These are phyloP conservation scores for Nebria ingens DNA, from an alignment of 1,140 invertebrate species.

Conservation along the genomic window DNA sequence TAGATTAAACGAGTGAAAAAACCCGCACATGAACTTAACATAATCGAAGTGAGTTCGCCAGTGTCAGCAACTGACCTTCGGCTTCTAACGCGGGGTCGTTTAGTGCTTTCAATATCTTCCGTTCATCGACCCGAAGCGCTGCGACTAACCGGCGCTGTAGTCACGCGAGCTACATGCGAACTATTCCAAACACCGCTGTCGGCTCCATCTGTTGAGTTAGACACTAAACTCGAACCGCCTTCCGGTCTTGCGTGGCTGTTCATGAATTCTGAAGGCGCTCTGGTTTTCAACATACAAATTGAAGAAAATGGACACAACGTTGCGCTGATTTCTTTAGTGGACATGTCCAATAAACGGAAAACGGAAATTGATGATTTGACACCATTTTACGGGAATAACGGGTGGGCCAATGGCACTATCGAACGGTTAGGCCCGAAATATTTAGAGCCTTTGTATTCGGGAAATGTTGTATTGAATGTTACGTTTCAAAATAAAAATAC, in stretches of 20 bases:
- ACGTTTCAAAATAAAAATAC: constrained; percentile 43
- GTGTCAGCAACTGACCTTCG: constrained; percentile 59
- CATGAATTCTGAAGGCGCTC: constrained; percentile 59
- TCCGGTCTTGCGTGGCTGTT: constrained; percentile 67
- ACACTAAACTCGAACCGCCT: constrained; percentile 32
- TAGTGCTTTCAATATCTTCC: constrained; percentile 55
- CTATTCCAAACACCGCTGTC: constrained; percentile 59
- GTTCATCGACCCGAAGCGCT: constrained; percentile 48
- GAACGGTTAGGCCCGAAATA: constrained; percentile 53
- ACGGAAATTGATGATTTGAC: constrained; percentile 62
- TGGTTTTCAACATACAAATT: constrained; percentile 61
- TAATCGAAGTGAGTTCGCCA: constrained; percentile 60
- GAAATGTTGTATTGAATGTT: constrained; percentile 64
- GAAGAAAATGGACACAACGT: constrained; percentile 33
- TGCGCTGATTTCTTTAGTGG: constrained; percentile 56
- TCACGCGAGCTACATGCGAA: constrained; percentile 65
- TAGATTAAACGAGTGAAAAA: constrained; percentile 44
- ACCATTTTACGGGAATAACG: constrained; percentile 43
- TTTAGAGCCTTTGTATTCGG: constrained; percentile 67
- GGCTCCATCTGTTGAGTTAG: constrained; percentile 35
- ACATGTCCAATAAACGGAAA: constrained; percentile 54
- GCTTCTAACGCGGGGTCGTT: constrained; percentile 56
- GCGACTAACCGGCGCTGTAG: constrained; percentile 51
- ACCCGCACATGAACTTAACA: constrained; percentile 60
- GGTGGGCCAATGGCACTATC: constrained; percentile 56